Evolutionary conservation across 1,140 invertebrate genomes (phyloP).

Genomic region (Apocrypta bakeri): DNA sequence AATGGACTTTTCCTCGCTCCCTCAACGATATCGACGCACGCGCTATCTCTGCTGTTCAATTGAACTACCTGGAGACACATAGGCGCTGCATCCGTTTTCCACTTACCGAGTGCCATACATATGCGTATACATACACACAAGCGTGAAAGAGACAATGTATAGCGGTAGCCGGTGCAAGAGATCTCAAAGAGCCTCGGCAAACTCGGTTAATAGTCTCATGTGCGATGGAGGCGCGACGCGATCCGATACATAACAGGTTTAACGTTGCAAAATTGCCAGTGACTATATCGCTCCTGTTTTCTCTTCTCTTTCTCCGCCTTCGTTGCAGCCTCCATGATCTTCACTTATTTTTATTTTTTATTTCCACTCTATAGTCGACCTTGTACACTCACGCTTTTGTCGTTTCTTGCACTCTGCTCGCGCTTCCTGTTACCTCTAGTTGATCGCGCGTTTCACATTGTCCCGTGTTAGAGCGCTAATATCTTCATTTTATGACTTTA

Average conservation of each 20-base stretch:
- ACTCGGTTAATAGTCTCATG: slow-evolving; percentile 37
- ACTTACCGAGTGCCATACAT: neutral
- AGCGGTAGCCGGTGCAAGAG: slow-evolving; percentile 23
- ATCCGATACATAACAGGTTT: slow-evolving; percentile 41
- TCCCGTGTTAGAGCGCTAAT: neutral
- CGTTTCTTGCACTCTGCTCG: neutral
- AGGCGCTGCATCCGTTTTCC: neutral
- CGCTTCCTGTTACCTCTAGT: neutral
- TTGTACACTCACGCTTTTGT: neutral
- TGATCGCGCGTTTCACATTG: neutral
- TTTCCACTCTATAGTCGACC: neutral
- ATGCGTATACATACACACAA: neutral
- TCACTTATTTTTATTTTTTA: neutral
- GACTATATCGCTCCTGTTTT: slow-evolving; percentile 15
- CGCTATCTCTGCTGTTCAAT: slow-evolving; percentile 35
- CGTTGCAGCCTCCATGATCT: neutral
- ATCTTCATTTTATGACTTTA: neutral
- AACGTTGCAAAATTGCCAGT: slow-evolving; percentile 20
- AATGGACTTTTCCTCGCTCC: slow-evolving; percentile 17
- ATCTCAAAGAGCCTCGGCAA: slow-evolving; percentile 11
- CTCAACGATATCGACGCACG: slow-evolving; percentile 17
- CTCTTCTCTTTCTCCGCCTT: neutral
- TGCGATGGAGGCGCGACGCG: neutral
- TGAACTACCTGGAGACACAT: neutral
- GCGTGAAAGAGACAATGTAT: neutral